phyloP scores from a whole-genome alignment of 2,113 vertebrate species.

The Nothocercus julius region DNA sequence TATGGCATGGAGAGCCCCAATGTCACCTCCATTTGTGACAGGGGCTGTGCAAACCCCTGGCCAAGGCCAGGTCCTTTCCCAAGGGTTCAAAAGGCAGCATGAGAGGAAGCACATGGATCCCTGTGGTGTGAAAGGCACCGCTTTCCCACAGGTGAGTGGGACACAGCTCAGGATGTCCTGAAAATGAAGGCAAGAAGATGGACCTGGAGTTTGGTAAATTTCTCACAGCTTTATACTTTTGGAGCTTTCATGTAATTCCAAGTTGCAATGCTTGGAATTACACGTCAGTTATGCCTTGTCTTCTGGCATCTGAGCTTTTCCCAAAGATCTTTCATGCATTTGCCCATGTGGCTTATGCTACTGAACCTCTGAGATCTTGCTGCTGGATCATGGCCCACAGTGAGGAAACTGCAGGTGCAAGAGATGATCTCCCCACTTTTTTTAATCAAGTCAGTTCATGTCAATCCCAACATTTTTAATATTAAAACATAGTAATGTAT shows the following conservation, averaged over 20 bases:
- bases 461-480: background rate
- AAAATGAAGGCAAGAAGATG: background rate
- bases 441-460: background rate
- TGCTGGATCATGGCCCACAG: background rate
- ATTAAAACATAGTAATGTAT: background rate
- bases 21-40: background rate
- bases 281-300: accelerated
- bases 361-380: background rate
- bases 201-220: background rate
- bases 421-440: no score
- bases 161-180: background rate
- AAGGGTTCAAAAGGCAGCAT: background rate
- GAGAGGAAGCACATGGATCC: background rate
- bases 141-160: background rate
- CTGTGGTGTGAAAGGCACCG: background rate
- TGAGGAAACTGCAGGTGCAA: background rate
- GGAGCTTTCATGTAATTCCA: background rate
- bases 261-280: background rate
- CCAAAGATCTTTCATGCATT: background rate
- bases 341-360: background rate
- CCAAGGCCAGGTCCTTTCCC: background rate
- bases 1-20: background rate
- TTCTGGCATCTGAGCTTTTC: background rate
- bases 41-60: background rate
- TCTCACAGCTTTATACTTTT: background rate